These are phyloP conservation scores for Zosterops borbonicus DNA, from an alignment of 2,113 vertebrate genomes.

Conservation along the genomic window DNA sequence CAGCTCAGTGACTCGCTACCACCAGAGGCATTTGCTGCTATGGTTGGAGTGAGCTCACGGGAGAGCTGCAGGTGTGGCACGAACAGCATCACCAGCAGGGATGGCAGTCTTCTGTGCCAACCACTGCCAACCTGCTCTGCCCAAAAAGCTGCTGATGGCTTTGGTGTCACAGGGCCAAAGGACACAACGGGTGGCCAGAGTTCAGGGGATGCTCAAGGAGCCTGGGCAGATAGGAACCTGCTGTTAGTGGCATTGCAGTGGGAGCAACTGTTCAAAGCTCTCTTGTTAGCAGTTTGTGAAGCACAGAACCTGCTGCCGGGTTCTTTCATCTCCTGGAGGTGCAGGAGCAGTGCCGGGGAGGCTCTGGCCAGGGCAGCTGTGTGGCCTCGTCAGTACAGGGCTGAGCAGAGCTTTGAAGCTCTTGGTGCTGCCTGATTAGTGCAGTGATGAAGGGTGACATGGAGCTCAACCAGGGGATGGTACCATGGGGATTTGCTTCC, in stretches of 20 bases:
- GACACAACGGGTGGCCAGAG: accelerated
- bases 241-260: neutral
- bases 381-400: neutral
- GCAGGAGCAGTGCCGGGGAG: neutral
- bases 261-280: neutral
- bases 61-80: neutral
- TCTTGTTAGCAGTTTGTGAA: conserved; percentile 3
- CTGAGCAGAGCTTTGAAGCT: conserved; percentile 24
- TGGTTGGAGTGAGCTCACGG: neutral
- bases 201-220: neutral
- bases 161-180: neutral
- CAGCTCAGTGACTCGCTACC: neutral
- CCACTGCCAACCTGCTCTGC: neutral
- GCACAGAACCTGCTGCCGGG: neutral
- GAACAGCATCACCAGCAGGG: neutral
- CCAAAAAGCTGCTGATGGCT: neutral
- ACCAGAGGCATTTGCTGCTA: neutral
- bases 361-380: neutral
- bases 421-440: neutral
- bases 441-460: accelerated
- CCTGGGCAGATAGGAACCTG: neutral
- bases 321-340: conserved; percentile 29
- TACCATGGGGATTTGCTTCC: neutral
- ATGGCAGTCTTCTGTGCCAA: too few species aligned
- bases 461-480: neutral